phyloP scores from a whole-genome alignment of 2,797 vertebrate genomes.

The Phoxinus dragarum region DNA sequence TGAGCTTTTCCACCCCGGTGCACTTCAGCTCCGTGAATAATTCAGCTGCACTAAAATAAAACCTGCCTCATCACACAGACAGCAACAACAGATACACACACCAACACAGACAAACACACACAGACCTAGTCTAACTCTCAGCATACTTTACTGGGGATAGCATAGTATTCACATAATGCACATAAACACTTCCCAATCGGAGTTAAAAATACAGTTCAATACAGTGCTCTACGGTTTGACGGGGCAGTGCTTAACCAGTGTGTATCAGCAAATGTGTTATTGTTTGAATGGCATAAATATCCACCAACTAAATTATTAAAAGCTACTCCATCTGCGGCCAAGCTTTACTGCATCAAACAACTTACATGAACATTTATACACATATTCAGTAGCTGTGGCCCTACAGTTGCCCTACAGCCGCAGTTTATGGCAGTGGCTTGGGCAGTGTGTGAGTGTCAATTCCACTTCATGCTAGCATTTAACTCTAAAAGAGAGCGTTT shows the following conservation, averaged over 20 bases:
- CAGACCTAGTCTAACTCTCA: slow-evolving; percentile 1
- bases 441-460: background rate
- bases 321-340: slow-evolving; percentile 24
- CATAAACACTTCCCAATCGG: background rate
- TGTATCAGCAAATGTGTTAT: slow-evolving; percentile 8
- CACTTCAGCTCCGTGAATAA: slow-evolving; percentile 79
- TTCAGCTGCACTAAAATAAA: slow-evolving; percentile 80
- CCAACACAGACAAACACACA: slow-evolving; percentile 25
- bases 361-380: slow-evolving; percentile 19
- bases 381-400: background rate
- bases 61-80: slow-evolving; percentile 73
- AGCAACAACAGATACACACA: slow-evolving; percentile 14
- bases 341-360: slow-evolving; percentile 38
- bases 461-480: background rate
- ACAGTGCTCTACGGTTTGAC: background rate
- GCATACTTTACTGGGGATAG: slow-evolving; percentile 24
- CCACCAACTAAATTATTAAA: slow-evolving; percentile 48
- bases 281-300: slow-evolving; percentile 30
- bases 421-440: background rate
- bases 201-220: slow-evolving; percentile 16
- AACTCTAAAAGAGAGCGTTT: background rate
- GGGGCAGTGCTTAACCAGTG: background rate
- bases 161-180: background rate
- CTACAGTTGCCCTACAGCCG: background rate
- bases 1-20: slow-evolving; percentile 67